Base-by-base conservation (phyloP, 1,140 invertebrate species). In the Musca vetustissima region DNA sequence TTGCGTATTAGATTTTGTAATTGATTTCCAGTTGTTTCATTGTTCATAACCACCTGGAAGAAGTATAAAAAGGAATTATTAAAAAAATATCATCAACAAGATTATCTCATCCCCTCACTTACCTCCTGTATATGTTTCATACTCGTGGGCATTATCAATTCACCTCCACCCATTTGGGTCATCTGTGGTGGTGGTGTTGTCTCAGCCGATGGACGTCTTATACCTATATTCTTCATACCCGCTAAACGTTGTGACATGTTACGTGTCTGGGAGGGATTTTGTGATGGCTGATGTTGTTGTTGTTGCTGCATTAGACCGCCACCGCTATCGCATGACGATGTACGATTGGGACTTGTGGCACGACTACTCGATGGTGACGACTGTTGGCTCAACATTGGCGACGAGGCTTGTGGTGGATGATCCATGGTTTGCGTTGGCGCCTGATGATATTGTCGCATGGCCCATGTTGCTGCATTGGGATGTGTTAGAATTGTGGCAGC, bases 301-400 rank as follows among this genome's bases (percentile, higher is more conserved):
- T 69, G 68, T 21, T n/a, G n/a, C n/a, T 74, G 74, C 36, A 76
- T 64, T 0, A 14, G 24, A 43, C 50, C 47, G 22, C 74, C 70
- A 17, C 74, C 72, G 43, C 73, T 84, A 7, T 86, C 85, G 43
- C 85, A 87, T 11, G 83, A 82, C 11, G 84, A 83, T 17, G 76
- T 75, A 28, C 80, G 73, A 49, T 84, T 84, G 2, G 88, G 88
- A 68, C 88, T 89, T n/a, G 84, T 84, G 8, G 86, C 84, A 67
- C 88, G 84, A 73, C 87, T 88, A 75, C 87, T 87, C 52, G 84
- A 85, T 15, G 87, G 87, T 11, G 85, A 85, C 15, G 83, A 80
- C 68, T 84, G 80, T 74, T 88, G 87, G 71, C 86, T 88, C 72
- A 88, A 79, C 75, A 88, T 82, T 2, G 88, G 87, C 24, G 88